Conservation (phyloP, 2,113 vertebrate genomes). For the Cyanistes caeruleus region DNA sequence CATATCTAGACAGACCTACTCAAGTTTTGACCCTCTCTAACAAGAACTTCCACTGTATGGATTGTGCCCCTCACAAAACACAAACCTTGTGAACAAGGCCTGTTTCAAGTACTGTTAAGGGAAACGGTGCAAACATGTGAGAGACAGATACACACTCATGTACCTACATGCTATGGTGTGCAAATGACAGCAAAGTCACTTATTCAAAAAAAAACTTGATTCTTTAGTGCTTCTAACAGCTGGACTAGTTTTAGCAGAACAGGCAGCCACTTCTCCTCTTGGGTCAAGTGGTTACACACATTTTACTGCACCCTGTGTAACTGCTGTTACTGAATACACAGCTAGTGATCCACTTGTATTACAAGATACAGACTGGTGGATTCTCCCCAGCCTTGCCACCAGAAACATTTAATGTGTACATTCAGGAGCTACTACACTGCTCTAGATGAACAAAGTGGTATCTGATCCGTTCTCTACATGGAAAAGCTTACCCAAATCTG, state of each 20-base stretch:
- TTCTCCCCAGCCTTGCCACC: neutral
- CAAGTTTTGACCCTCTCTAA: neutral
- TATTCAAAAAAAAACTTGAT: neutral
- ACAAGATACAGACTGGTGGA: neutral
- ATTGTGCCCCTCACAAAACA: neutral
- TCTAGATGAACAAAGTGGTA: neutral
- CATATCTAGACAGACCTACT: neutral
- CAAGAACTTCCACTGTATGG: neutral
- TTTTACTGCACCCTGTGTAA: neutral
- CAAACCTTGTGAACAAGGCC: neutral
- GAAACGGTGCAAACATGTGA: neutral
- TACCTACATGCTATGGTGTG: neutral
- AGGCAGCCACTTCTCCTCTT: neutral
- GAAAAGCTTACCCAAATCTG: neutral
- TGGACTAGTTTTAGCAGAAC: neutral
- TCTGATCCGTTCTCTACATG: neutral
- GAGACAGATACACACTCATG: rapidly evolving
- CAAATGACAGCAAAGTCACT: neutral
- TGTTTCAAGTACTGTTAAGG: neutral
- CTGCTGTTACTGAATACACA: neutral
- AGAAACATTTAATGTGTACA: neutral
- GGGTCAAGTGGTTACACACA: neutral
- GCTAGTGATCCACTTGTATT: neutral
- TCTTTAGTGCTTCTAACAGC: neutral
- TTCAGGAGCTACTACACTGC: neutral